Conservation (phyloP, 2,888 invertebrate species). For the Ceramica pisi region DNA sequence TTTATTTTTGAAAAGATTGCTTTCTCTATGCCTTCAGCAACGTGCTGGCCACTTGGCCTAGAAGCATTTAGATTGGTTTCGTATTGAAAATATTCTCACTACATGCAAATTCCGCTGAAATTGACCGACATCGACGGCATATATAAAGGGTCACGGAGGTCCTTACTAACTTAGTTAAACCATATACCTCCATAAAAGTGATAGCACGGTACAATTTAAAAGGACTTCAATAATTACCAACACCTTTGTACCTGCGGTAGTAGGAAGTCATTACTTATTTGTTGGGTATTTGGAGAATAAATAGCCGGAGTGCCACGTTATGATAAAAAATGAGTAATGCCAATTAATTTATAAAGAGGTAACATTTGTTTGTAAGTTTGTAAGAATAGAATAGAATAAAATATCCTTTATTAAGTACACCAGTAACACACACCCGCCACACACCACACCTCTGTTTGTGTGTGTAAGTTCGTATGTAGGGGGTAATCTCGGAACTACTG, state of each 20-base stretch:
- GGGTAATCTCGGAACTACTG: too few relatives aligned
- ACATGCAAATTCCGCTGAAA: background rate
- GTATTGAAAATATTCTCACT: background rate
- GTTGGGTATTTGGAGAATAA: slow-evolving; percentile 3
- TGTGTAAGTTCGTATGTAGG: too few relatives aligned
- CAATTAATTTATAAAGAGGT: too few relatives aligned
- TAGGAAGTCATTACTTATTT: slow-evolving; percentile 54
- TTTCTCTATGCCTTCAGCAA: background rate
- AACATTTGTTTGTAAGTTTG: too few relatives aligned
- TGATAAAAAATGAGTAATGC: too few relatives aligned
- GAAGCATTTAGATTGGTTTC: background rate
- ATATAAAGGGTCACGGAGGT: background rate
- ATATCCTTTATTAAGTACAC: too few relatives aligned
- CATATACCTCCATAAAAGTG: slow-evolving; percentile 44
- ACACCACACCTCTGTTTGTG: too few relatives aligned
- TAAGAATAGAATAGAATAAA: too few relatives aligned
- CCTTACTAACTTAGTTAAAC: slow-evolving; percentile 12
- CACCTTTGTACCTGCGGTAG: slow-evolving; percentile 56
- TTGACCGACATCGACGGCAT: background rate
- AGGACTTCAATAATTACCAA: slow-evolving; percentile 63
- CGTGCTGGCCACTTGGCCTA: background rate
- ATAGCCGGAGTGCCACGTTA: slow-evolving; percentile 3
- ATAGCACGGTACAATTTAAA: slow-evolving; percentile 51
- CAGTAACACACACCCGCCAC: too few relatives aligned
- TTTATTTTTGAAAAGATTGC: background rate